Base-by-base conservation (phyloP, 2,888 invertebrate species). In the Hydrotaea diabolus region DNA sequence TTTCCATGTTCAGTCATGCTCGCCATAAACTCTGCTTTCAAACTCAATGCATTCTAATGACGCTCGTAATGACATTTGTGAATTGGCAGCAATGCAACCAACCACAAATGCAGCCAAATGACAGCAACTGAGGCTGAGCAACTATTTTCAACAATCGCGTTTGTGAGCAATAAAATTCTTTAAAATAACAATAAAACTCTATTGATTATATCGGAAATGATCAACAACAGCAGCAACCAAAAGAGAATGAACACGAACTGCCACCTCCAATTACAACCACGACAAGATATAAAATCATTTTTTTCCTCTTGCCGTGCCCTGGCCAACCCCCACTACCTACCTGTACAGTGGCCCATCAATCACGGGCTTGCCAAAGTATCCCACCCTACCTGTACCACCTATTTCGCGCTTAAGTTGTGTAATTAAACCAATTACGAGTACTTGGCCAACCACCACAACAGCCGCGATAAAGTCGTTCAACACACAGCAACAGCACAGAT, bases 181-280 rank as follows among this genome's bases (percentile, higher is more conserved):
- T 82, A 71, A 77, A 78, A 80, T 75, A 80, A 89, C 87, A 89
- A 89, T 89, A 89, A 89, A 89, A 87, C 83, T 87, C 88, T 89
- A 89, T 89, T 88, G 89, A 89, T 89, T 89, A 87, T 86, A 89
- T 89, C 89, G 87, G 66, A 82, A 74, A 85, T 85, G 8, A 13
- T 26, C 2, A 26, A 36, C 15, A 62, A 62, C 4, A 26, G 26
- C 31, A 62, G 9, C 62, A 31, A n/a, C 15, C 31, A 31, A n/a
- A n/a, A n/a, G 36, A 36, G 36, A 36, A 59, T 26, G n/a, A 59
- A 26, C 26, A 13, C 7, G 13, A 17, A 26, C 36, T 17, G 17
- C 17, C 62, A 36, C 36, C 62, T 13, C 26, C 36, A 62, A 7
- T 26, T 26, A 36, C 26, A 15, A 36, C 31, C 62, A n/a, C 36